Base-by-base conservation (phyloP, 1,140 invertebrate genomes). In the Ips typographus region DNA sequence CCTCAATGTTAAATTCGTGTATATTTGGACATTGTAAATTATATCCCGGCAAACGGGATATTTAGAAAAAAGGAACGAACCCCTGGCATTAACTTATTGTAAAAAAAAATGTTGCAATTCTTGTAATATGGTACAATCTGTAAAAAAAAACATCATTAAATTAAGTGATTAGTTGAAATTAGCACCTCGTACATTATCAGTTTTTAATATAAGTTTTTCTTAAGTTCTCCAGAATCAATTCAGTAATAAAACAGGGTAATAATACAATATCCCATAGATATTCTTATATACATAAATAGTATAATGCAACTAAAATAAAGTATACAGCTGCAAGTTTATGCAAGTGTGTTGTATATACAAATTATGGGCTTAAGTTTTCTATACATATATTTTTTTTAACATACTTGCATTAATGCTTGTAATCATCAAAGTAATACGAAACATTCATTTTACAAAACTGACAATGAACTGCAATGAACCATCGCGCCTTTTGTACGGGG, bases 31-130 rank as follows among this genome's bases (percentile, higher is more conserved):
- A 61, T 70, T 70, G 55, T 70, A 73, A 73, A 72, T 65, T 76
- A 73, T 70, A 75, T 68, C 62, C 56, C 57, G 52, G 72, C 65
- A 57, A 71, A 74, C n/a, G 41, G 67, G 60, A 76, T 76, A 73
- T 67, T 71, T 57, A 71, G 53, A 71, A 74, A 77, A 76, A 74
- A 77, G 77, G 77, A 79, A 79, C 77, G 70, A 77, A 73, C 73
- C 77, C 77, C 76, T 79, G 77, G 77, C 77, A 79, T 77, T 75
- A 77, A 71, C 73, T 71, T 22, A 22, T 22, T 78, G 76, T 77
- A 78, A 77, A 77, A 77, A 75, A 76, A 64, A 75, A 78, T 76
- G 75, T 77, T 78, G 74, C 74, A 78, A 77, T 76, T 67, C 59
- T 67, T 75, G 74, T 76, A 77, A 68, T 70, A 75, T 75, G 72